Evolutionary conservation across 2,113 vertebrate species (phyloP), one percentile per base, ranked within the genome.

Genomic region (Chrysemys picta): DNA sequence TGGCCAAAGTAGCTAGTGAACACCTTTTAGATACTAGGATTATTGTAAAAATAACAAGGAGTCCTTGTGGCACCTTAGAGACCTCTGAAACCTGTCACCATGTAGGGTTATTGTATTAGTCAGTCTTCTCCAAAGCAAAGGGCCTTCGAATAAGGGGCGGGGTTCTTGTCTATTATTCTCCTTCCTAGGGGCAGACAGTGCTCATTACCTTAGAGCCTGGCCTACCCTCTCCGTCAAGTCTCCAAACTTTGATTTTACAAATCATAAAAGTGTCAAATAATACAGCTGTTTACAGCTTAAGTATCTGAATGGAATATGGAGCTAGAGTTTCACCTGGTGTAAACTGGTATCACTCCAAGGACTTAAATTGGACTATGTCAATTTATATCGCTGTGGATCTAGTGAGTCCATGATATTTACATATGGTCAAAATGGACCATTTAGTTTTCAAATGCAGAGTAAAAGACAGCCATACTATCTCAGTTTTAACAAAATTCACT

Each of bases 371-470:
- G 93, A 1, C 31, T 25, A 8, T 84, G 49, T 65, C 57, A 53
- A 47, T 38, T 80, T 6, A 45, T 25, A 29, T 2, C 72, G 11
- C 0, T 6, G 22, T 42, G 17, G 21, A 22, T 42, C 38, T 42
- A 0, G 50, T 6, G 50, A 52, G 49, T 47, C 8, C 27, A 65
- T 19, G 72, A 10, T 19, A 13, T 3, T 79, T 72, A 85, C 1
- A 17, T 5, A 4, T 2, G 11, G 69, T 21, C 69, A 45, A 94
- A 87, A 90, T 35, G 31, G 49, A 88, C 42, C 27, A 42, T n/a
- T 93, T 45, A 14, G 22, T 85, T 56, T 80, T 95, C 57, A 83
- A 90, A 90, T 6, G 59, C 17, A 83, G 11, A 38, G 4, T 53
- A 29, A 85, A 62, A 62, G 52, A 29, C 0, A 69, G 21, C 0